Conservation (phyloP, 2,888 invertebrate genomes). For the Pristionchus exspectatus region DNA sequence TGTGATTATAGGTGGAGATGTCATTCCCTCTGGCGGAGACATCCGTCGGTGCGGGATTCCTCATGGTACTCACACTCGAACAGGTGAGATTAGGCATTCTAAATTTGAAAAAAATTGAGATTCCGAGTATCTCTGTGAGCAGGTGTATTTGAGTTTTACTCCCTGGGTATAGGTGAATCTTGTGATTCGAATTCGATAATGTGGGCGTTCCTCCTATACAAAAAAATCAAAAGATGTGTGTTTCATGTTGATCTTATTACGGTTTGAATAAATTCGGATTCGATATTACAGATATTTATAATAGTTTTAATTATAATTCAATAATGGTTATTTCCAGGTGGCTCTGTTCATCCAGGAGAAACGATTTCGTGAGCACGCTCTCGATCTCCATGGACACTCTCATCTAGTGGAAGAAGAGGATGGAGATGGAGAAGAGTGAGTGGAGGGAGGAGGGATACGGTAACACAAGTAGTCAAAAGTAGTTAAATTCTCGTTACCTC, state of each 20-base stretch:
- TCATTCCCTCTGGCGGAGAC: slow-evolving; percentile 83
- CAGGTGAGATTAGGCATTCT: slow-evolving; percentile 78
- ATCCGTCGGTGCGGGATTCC: slow-evolving; percentile 82
- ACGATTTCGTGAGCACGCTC: slow-evolving; percentile 58
- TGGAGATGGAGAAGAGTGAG: neutral
- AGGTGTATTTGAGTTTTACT: neutral
- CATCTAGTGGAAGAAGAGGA: slow-evolving; percentile 42
- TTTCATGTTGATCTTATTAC: neutral
- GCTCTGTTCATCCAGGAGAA: slow-evolving; percentile 64
- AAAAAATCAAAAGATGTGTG: no score
- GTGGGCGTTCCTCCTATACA: no score
- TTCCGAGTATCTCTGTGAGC: neutral
- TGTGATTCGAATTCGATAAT: no score
- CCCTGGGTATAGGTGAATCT: neutral
- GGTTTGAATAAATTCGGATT: neutral
- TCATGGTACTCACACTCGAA: slow-evolving; percentile 82
- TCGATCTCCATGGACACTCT: slow-evolving; percentile 45
- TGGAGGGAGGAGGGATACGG: neutral
- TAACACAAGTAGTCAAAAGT: neutral
- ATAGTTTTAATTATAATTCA: neutral
- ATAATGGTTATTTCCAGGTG: slow-evolving; percentile 57
- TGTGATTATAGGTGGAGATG: slow-evolving; percentile 64
- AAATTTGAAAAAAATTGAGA: neutral
- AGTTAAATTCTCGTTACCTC: neutral
- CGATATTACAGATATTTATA: neutral